Conservation (phyloP, 2,797 vertebrate genomes). For the Peromyscus eremicus region DNA sequence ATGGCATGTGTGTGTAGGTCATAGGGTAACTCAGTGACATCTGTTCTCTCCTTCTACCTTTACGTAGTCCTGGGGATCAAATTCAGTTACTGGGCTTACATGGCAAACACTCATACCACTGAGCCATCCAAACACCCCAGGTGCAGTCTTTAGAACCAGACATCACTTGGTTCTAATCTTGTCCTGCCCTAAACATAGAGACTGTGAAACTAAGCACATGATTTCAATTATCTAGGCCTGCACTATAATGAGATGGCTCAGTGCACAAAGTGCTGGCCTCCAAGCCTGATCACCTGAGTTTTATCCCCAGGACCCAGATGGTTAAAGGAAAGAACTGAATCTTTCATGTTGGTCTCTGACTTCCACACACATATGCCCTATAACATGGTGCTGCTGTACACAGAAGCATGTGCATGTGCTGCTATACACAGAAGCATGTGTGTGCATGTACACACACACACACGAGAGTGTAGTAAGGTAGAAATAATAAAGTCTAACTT, state of each 20-base stretch:
- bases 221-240: background rate
- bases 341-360: background rate
- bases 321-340: background rate
- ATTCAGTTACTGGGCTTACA: background rate
- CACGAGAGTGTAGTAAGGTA: background rate
- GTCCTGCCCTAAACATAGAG: conserved; percentile 19
- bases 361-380: background rate
- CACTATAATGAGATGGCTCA: background rate
- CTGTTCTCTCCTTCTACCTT: background rate
- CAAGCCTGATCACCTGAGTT: background rate
- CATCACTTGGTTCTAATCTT: conserved; percentile 4
- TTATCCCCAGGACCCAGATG: background rate
- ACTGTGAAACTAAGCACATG: conserved; percentile 32
- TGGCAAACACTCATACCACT: background rate
- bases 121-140: background rate
- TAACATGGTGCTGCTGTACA: background rate
- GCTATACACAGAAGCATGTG: no score
- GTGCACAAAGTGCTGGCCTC: background rate
- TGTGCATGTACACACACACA: background rate
- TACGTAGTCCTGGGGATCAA: background rate
- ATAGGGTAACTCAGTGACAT: background rate
- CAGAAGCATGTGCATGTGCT: background rate
- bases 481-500: conserved; percentile 14
- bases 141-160: conserved; percentile 35
- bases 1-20: background rate